Evolutionary conservation across 2,797 vertebrate species (phyloP).

Genomic region (Eleutherodactylus coqui): DNA sequence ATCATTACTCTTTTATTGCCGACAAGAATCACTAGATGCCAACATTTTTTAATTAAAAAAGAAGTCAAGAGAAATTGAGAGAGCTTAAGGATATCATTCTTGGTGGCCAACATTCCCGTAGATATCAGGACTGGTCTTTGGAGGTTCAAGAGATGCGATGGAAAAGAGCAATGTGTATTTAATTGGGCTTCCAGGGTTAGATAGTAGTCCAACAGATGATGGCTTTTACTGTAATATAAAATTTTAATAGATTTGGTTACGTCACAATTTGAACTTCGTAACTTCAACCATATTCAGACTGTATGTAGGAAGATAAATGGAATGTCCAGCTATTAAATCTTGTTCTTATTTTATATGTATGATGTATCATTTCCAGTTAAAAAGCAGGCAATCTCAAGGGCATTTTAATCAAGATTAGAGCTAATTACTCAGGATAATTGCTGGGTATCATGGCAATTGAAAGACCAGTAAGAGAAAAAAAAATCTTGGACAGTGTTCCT

Average conservation of each 20-base stretch:
- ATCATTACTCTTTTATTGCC: too few species aligned
- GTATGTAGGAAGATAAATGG: neutral
- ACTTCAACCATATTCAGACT: neutral
- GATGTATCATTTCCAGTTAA: conserved; percentile 54
- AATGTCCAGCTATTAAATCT: conserved; percentile 4
- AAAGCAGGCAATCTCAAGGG: conserved; percentile 50
- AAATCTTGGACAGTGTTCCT: conserved; percentile 40
- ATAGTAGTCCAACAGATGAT: neutral
- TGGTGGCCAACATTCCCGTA: too few species aligned
- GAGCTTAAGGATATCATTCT: too few species aligned
- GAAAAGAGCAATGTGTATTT: neutral
- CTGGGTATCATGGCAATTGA: conserved; percentile 15
- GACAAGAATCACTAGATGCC: too few species aligned
- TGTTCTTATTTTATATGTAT: conserved; percentile 25
- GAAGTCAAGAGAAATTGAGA: too few species aligned
- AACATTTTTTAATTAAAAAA: too few species aligned
- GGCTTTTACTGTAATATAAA: neutral
- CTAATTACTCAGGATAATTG: conserved; percentile 59
- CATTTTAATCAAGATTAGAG: conserved; percentile 59
- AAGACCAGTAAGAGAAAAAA: conserved; percentile 19
- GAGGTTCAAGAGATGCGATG: neutral
- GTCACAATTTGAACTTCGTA: neutral
- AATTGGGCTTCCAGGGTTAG: neutral
- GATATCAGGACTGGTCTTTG: too few species aligned
- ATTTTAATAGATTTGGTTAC: neutral